Base-by-base conservation (phyloP, 2,113 vertebrate species). In the Pollimyrus isidori region DNA sequence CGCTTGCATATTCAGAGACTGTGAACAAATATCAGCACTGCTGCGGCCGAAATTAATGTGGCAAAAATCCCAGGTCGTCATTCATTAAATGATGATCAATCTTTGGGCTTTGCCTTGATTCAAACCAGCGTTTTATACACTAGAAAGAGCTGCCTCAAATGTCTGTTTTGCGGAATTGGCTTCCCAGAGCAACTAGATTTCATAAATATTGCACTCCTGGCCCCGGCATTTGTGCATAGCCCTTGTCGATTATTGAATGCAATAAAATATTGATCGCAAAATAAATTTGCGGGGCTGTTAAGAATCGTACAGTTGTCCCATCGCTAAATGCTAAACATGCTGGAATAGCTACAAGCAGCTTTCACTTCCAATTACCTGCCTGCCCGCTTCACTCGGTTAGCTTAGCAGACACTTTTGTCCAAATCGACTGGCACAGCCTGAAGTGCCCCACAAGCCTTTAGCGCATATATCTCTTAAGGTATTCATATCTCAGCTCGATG, bases 181-280 rank as follows among this genome's bases (percentile, higher is more conserved):
- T n/a, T 84, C 45, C 82, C 23, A n/a, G 17, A 80, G 35, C 30
- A 19, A 39, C 69, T n/a, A 48, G 21, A 48, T 21, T 84, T 84
- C 82, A 45, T 46, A 84, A 84, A 84, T 48, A 46, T 48, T 84
- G 82, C 23, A 46, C 42, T 11, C 21, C 82, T 84, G 39, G 82
- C 45, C 45, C 82, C 7, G 82, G 45, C 39, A 48, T 23, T 42
- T 46, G 45, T 23, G 82, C 45, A 26, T 45, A 84, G 45, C 39
- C 45, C 45, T 84, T 4, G 42, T 23, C 39, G 42, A 84, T 84
- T 84, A 84, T 84, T 48, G 82, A 84, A n/a, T 19, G 42, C 45
- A 48, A 84, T 84, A 84, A 84, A 84, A n/a, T 84, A 46, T 84
- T 84, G 82, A 84, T 84, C 82, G 39, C 42, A 84, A 84, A 48